phyloP scores from a whole-genome alignment of 2,113 vertebrate genomes.

The Marcusenius ussheri region DNA sequence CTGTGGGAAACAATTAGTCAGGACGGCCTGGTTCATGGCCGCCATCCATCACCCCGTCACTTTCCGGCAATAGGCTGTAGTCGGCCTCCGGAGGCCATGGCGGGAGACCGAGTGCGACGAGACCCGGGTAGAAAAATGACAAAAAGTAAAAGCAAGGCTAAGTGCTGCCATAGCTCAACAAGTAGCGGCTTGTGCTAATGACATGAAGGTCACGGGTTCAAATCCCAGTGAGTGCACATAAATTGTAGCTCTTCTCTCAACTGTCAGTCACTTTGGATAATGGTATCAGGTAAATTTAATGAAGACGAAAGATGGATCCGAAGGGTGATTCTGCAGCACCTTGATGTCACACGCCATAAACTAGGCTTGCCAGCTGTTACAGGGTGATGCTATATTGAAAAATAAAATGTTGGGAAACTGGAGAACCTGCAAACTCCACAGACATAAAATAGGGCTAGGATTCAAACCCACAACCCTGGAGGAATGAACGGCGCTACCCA shows the following conservation, averaged over 20 bases:
- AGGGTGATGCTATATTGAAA: not conserved
- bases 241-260: not conserved
- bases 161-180: not conserved
- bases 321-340: not conserved
- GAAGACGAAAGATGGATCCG: not conserved
- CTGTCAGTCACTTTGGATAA: not conserved
- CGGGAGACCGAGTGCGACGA: not conserved
- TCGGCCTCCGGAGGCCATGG: not conserved
- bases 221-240: not conserved
- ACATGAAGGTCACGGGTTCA: not conserved
- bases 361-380: not conserved
- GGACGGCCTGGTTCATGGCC: not conserved
- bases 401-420: not conserved
- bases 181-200: not conserved
- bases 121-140: not conserved
- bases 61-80: not conserved
- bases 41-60: not conserved
- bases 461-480: not conserved
- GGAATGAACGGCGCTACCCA: not conserved
- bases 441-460: not conserved
- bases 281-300: not conserved
- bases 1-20: not conserved
- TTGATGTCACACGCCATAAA: not conserved
- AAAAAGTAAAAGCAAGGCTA: not conserved
- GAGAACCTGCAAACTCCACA: not conserved